Base-by-base conservation (phyloP, 2,888 invertebrate species). In the Drosophila antonietae region DNA sequence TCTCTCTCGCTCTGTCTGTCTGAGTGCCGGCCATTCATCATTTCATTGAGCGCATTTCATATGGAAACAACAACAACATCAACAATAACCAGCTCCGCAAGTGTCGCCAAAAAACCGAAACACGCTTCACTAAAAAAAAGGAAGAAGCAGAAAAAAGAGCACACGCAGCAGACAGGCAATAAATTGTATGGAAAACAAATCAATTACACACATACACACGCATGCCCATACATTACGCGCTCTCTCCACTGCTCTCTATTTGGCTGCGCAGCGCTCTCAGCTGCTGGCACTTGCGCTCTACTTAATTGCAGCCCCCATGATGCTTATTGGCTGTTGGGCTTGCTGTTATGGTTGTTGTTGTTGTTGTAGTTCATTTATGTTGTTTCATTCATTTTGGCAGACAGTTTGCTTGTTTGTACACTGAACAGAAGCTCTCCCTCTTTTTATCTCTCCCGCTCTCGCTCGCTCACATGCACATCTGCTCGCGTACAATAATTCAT, bases 151-250 rank as follows among this genome's bases (percentile, higher is more conserved):
- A 61, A 15, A 47, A 64, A 57, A 57, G 52, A 71, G 28, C 56
- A 64, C 53, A 53, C 66, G 67, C 66, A 65, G 12, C 56, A 55
- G 49, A 49, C 79, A 60, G 55, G 60, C 79, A 75, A 82, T 73
- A 65, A 89, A 85, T 80, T 85, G 77, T 83, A 85, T 85, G 55
- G 80, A 88, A 89, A 84, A 89, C 88, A 89, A 90, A 90, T 85
- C 85, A 90, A 85, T 85, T 85, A 86, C 73, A 73, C 79, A 70
- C 70, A 69, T 60, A 56, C 56, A 41, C n/a, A 57, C 52, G 31
- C 56, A 33, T 18, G 5, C 35, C 2, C 43, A n/a, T n/a, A 31
- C 68, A 41, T 10, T n/a, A 28, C 51, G 10, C 51, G 61, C n/a
- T 35, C 33, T 53, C 44, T 28, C 23, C 37, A 33, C 2, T 23